Percentiles rank a stretch among this genome's conserved stretches.
Evolutionary conservation across 2,113 vertebrate genomes (phyloP).

Genomic region (Phainopepla nitens): DNA sequence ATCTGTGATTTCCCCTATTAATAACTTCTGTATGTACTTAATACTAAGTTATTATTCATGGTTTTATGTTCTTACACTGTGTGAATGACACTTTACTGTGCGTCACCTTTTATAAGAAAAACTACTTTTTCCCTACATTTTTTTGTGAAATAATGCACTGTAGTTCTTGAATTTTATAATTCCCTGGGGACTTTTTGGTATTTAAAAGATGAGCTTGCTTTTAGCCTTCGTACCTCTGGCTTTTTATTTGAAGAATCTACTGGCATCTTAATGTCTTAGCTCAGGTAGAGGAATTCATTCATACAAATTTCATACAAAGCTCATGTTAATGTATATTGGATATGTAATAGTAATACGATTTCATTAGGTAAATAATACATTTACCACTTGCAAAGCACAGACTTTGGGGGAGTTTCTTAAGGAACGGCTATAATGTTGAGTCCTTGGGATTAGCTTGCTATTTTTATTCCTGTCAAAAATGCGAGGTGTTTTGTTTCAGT

Average conservation of each 20-base stretch:
- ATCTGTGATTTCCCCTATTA: background rate
- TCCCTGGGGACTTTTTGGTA: background rate
- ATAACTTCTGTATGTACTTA: background rate
- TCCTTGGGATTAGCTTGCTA: background rate
- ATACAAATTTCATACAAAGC: background rate
- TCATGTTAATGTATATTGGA: background rate
- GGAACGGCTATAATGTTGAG: background rate
- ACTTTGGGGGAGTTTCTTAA: background rate
- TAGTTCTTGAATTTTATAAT: background rate
- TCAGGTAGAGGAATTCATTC: background rate
- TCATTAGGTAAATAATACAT: background rate
- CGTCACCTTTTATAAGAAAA: conserved; percentile 17
- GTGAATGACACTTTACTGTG: background rate
- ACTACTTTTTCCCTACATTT: background rate
- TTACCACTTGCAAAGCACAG: background rate
- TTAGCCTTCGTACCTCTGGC: background rate
- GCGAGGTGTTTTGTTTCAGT: rapidly evolving
- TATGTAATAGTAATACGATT: background rate
- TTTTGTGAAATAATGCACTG: background rate
- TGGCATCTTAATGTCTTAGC: background rate
- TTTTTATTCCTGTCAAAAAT: background rate
- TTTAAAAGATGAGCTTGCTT: conserved; percentile 10
- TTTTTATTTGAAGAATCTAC: background rate
- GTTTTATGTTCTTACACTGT: conserved; percentile 7
- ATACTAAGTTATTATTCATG: conserved; percentile 10